These are phyloP conservation scores for Burhinus oedicnemus DNA, from an alignment of 2,113 vertebrate species.

Conservation along the genomic window DNA sequence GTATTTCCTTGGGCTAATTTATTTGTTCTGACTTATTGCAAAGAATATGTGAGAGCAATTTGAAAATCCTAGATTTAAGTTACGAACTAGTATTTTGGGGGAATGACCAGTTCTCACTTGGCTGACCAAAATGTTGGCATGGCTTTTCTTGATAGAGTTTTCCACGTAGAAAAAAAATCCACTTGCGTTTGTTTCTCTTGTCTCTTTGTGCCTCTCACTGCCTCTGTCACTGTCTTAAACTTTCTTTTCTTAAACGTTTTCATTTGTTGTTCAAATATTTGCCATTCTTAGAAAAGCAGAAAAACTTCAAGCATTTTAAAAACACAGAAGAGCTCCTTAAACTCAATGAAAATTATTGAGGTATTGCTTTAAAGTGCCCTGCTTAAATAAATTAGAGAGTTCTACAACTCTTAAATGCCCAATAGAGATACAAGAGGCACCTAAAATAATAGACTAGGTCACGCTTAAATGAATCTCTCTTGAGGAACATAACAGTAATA, in stretches of 20 bases:
- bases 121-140: not conserved
- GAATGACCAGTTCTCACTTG: not conserved
- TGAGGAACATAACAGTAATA: constrained; percentile 66
- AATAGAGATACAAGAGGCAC: constrained; percentile 70
- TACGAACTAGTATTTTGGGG: not conserved
- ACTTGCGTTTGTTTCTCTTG: not conserved
- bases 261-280: constrained; percentile 74
- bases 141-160: not conserved
- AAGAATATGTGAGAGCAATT: not conserved
- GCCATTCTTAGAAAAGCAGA: constrained; percentile 61
- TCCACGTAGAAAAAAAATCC: not conserved
- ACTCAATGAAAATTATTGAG: constrained; percentile 68
- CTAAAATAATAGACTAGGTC: constrained; percentile 72
- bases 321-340: constrained; percentile 66
- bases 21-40: not conserved
- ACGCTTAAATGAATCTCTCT: constrained; percentile 76
- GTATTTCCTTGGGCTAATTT: not conserved
- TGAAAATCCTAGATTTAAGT: not conserved
- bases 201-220: not conserved
- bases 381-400: constrained; percentile 77
- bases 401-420: constrained; percentile 71
- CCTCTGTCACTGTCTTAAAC: not conserved
- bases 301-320: constrained; percentile 70
- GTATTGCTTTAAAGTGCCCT: constrained; percentile 61
- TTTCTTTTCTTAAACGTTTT: constrained; percentile 27